Conservation (phyloP, 2,888 invertebrate species). For the Prosopocoilus inquinatus region DNA sequence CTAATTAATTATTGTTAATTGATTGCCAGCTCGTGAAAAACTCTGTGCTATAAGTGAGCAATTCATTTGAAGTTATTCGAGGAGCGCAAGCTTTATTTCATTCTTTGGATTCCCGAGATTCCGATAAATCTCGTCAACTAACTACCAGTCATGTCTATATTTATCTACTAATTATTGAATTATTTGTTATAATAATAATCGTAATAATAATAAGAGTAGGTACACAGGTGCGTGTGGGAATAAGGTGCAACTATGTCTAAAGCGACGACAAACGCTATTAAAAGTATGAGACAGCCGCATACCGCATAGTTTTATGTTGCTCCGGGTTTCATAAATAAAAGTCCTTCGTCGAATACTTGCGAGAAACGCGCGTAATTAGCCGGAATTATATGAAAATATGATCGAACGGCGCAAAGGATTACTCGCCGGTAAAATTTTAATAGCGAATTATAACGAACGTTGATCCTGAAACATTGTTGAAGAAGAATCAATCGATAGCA, state of each 20-base stretch:
- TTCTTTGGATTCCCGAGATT: constrained; percentile 11
- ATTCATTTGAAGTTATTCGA: constrained; percentile 11
- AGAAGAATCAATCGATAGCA: no score
- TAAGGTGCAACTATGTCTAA: constrained; percentile 16
- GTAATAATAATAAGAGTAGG: constrained; percentile 12
- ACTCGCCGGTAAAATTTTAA: no score
- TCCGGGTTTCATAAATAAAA: constrained; percentile 8
- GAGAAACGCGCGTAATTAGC: no score
- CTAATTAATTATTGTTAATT: not conserved
- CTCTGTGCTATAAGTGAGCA: not conserved
- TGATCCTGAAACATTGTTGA: no score
- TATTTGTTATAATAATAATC: constrained; percentile 19
- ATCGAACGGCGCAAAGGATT: no score
- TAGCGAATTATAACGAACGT: no score
- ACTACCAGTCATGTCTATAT: constrained; percentile 16
- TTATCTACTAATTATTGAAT: constrained; percentile 19
- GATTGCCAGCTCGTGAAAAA: not conserved
- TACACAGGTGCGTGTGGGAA: constrained; percentile 19
- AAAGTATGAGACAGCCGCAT: constrained; percentile 11
- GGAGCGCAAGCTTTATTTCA: constrained; percentile 11
- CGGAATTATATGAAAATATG: no score
- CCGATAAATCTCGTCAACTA: constrained; percentile 15
- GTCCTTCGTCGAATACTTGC: not conserved
- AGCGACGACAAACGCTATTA: constrained; percentile 11
- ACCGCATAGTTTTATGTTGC: constrained; percentile 13